A percentile compares a stretch with the other conserved stretches of the same genome.
Conservation (phyloP, 2,797 vertebrate genomes). For the Anabacerthia variegaticeps region DNA sequence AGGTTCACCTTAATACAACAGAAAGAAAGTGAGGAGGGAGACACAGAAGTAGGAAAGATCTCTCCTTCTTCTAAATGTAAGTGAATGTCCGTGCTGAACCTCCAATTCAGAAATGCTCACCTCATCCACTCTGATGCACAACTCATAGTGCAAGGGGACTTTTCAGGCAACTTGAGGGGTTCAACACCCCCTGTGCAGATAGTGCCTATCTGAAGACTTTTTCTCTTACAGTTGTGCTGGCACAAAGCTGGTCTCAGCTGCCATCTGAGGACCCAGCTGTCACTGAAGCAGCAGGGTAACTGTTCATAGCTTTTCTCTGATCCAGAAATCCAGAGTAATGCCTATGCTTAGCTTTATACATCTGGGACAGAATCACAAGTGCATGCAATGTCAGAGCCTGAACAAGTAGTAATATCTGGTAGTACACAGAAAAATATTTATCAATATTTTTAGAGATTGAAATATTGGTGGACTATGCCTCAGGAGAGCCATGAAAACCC, state of each 20-base stretch:
- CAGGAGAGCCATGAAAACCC: neutral
- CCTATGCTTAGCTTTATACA: neutral
- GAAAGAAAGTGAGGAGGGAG: neutral
- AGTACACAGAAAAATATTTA: neutral
- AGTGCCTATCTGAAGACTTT: neutral
- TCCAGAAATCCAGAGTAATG: neutral
- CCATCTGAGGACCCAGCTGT: neutral
- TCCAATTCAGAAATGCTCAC: neutral
- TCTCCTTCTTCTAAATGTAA: neutral
- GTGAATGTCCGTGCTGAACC: neutral
- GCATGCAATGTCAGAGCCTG: neutral
- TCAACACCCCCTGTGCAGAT: neutral
- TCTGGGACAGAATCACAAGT: neutral
- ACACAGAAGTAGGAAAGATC: neutral
- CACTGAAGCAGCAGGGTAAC: neutral
- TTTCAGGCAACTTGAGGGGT: neutral
- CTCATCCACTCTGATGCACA: neutral
- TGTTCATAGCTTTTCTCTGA: neutral
- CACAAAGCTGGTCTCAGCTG: neutral
- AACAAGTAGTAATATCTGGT: neutral
- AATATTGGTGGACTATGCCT: neutral
- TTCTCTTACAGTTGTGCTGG: neutral
- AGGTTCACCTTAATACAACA: neutral
- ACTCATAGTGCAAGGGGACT: neutral
- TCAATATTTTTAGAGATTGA: neutral